Conservation (phyloP, 2,888 invertebrate species). For the Eilema sororculum region DNA sequence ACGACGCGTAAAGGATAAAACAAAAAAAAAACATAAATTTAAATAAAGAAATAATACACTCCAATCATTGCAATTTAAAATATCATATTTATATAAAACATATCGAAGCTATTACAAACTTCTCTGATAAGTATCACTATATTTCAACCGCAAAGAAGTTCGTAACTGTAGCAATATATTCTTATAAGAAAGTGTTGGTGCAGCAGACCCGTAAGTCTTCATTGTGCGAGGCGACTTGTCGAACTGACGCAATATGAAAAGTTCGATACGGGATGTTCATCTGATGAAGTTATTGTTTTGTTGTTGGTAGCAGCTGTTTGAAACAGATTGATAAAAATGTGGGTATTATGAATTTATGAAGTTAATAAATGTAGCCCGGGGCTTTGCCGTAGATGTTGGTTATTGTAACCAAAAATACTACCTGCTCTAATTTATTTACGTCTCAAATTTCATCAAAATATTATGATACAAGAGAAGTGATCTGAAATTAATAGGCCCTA, state of each 20-base stretch:
- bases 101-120: constrained; percentile 54
- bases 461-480: too few relatives aligned
- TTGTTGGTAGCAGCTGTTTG: not conserved
- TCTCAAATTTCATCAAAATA: too few relatives aligned
- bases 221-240: constrained; percentile 60
- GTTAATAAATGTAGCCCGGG: too few relatives aligned
- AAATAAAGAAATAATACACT: not conserved
- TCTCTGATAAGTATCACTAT: constrained; percentile 19
- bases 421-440: too few relatives aligned
- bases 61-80: constrained; percentile 14
- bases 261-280: constrained; percentile 43
- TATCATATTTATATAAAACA: constrained; percentile 40
- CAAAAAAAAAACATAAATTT: not conserved
- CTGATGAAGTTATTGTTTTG: not conserved
- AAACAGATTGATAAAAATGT: not conserved
- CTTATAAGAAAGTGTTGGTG: constrained; percentile 75
- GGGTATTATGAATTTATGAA: not conserved
- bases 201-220: constrained; percentile 74
- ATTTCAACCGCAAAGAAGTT: constrained; percentile 44
- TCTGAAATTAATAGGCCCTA: too few relatives aligned
- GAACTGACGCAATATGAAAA: constrained; percentile 66
- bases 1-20: not conserved
- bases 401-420: too few relatives aligned
- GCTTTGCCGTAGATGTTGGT: too few relatives aligned
- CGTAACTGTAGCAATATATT: constrained; percentile 73